Base-by-base conservation (phyloP, 2,888 invertebrate species). In the Mechanitis mazaeus region DNA sequence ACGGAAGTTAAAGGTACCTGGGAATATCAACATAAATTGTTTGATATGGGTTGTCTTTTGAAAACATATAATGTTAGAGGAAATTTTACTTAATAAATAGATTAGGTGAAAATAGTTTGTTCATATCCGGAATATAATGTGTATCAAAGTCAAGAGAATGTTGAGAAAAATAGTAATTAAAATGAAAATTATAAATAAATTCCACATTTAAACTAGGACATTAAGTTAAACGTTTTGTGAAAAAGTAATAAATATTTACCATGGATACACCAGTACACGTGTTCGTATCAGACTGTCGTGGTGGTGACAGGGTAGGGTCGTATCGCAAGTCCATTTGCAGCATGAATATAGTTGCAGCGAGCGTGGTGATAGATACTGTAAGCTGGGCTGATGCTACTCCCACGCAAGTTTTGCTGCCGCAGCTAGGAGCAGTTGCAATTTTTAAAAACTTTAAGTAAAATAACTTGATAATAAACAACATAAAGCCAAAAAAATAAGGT, bases 351-450 rank as follows among this genome's bases (percentile, higher is more conserved):
- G 84, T 81, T 54, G 92, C 90, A 0, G 85, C 90, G 1, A 92
- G 77, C 1, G 91, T 85, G 3, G 84, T 79, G 42, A 91, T 75
- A 1, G 90, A 90, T 54, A 90, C 72, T 0, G 83, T 72, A 35
- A 90, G 85, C 80, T 80, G 92, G 33, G 84, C 91, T 56, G 76
- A 87, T 46, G 80, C 92, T 47, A 82, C 92, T 56, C 83, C 92
- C 58, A 84, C 80, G 76, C 84, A 92, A 9, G 84, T 90, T 46
- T 70, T 87, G 72, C 80, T 91, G 58, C 79, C 78, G 61, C 88
- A 89, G 31, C 89, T 90, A 71, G 45, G 33, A 33, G 20, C 55
- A 59, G 11, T 35, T 31, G 9, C 35, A 11, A 28, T 4, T 47
- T 47, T 47, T 38, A 38, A 6, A 38, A 38, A 20, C 2, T 47